Base-by-base conservation (phyloP, 2,797 vertebrate genomes). In the Tarsius wallacei region DNA sequence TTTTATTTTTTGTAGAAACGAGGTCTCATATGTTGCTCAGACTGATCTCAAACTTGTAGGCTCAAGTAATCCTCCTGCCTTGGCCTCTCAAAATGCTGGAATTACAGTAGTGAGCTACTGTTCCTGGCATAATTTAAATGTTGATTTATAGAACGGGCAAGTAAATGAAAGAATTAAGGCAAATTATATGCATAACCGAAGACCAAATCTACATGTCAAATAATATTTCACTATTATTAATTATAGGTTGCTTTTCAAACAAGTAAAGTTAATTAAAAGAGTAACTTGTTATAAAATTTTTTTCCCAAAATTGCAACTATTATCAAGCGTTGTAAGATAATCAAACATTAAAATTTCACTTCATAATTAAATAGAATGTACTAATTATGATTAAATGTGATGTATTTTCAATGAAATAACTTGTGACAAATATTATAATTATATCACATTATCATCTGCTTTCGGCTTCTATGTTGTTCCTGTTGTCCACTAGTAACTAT, bases 341-440 rank as follows among this genome's bases (percentile, higher is more conserved):
- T 78, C 13, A 91, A 86, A 94, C 9, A 16, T 81, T 94, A 81
- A 77, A 91, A 59, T 5, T 77, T 1, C 5, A 15, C 16, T 86
- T 33, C 7, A 61, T 66, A 93, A 92, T 78, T 66, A 13, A 91
- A 51, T 49, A 68, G 19, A 14, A 42, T 47, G 8, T 78, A 78
- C 22, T 12, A 55, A 17, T 89, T n/a, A 95, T 3, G 77, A 59
- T 47, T 86, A 92, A 77, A 77, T 86, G 10, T 78, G 26, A 53
- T 76, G 31, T 57, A 5, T 57, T 86, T 82, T 82, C 57, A 28
- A 86, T 91, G 24, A 95, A 81, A 71, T 51, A 47, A 51, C 22
- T 84, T 73, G 24, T 66, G 66, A 76, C 10, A 82, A 94, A 82
- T 66, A 68, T 59, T 88, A 68, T 70, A 86, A 88, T 71, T 59